These are phyloP conservation scores for Clostera curtula DNA, from an alignment of 2,888 invertebrate genomes.

Conservation along the genomic window DNA sequence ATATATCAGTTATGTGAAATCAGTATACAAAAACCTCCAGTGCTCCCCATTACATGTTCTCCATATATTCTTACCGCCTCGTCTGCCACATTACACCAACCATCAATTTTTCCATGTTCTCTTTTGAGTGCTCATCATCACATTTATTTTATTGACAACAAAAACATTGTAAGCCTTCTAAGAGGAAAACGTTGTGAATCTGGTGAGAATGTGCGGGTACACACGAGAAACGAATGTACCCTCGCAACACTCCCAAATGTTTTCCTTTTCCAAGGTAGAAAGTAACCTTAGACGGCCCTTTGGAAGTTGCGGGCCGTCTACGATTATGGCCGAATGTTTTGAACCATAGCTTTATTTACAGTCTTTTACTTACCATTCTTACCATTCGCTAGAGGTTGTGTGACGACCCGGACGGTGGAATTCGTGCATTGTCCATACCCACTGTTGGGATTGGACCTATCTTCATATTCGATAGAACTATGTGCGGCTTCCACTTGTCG, in stretches of 20 bases:
- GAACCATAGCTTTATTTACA: conserved; percentile 42
- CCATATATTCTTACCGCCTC: conserved; percentile 35
- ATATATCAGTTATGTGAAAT: conserved; percentile 23
- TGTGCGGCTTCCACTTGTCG: conserved; percentile 44
- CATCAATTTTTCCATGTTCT: conserved; percentile 16
- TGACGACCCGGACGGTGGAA: conserved; percentile 45
- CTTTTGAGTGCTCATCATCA: conserved; percentile 8
- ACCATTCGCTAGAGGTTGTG: conserved; percentile 51
- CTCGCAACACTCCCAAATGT: conserved; percentile 54
- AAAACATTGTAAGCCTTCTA: conserved; percentile 57
- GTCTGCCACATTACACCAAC: conserved; percentile 33
- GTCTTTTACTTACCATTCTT: conserved; percentile 49
- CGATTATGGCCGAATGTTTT: conserved; percentile 52
- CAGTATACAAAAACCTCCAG: conserved; percentile 25
- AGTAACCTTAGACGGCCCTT: conserved; percentile 54
- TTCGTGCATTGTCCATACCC: conserved; percentile 29
- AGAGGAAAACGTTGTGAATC: conserved; percentile 51
- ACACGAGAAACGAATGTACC: conserved; percentile 45
- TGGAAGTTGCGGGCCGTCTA: conserved; percentile 69
- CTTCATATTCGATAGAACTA: conserved; percentile 28
- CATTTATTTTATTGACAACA: not conserved
- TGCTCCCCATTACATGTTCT: conserved; percentile 16
- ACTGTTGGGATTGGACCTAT: conserved; percentile 19
- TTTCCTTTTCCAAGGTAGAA: conserved; percentile 51
- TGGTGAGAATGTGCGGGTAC: conserved; percentile 58